Evolutionary conservation across 2,113 vertebrate species (phyloP).

Genomic region (Tympanuchus pallidicinctus): DNA sequence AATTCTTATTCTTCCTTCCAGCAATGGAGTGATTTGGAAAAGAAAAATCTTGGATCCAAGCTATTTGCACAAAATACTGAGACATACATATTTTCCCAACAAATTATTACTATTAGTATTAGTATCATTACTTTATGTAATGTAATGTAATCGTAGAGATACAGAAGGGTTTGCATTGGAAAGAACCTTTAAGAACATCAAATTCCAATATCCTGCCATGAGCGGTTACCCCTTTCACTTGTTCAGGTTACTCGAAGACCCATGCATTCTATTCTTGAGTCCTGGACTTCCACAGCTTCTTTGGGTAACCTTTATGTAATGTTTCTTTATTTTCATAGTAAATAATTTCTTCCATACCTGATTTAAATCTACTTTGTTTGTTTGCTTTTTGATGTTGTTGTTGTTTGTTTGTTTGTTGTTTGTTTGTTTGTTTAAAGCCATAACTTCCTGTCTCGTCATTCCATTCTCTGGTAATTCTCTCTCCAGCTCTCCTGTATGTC

Average conservation of each 20-base stretch:
- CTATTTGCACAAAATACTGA: rapidly evolving
- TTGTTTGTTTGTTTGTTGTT: background rate
- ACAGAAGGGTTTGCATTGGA: background rate
- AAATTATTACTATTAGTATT: background rate
- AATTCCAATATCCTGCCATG: background rate
- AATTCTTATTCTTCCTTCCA: rapidly evolving
- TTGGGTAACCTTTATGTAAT: background rate
- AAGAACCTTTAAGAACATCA: background rate
- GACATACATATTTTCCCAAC: background rate
- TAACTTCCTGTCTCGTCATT: too few relatives aligned
- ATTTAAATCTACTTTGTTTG: background rate
- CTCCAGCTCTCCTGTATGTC: background rate
- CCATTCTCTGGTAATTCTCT: too few relatives aligned
- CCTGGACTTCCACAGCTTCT: background rate
- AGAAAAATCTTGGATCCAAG: background rate
- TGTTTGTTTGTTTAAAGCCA: too few relatives aligned
- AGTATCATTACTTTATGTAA: background rate
- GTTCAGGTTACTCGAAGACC: background rate
- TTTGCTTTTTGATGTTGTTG: too few relatives aligned
- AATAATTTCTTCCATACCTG: background rate
- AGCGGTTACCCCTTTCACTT: background rate
- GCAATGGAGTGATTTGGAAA: background rate
- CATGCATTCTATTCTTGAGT: background rate
- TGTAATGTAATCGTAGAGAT: background rate
- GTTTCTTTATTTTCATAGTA: background rate